Base-by-base conservation (phyloP, 2,888 invertebrate species). In the Tetragnatha montana region DNA sequence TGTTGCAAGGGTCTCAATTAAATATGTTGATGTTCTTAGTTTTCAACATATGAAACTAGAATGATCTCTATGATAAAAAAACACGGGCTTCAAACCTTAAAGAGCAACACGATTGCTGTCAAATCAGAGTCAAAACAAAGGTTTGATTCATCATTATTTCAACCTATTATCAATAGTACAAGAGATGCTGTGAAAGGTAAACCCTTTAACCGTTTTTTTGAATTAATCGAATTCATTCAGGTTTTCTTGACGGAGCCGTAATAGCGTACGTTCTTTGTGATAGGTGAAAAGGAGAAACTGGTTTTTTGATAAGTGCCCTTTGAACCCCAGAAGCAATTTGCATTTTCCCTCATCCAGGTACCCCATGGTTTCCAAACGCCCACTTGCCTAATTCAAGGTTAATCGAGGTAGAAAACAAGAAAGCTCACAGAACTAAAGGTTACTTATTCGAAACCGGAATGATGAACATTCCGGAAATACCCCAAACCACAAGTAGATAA, bases 301-400 rank as follows among this genome's bases (percentile, higher is more conserved):
- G 82, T 82, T 82, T 82, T 35, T 1, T 51, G 21, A 82, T 74
- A 14, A 51, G 60, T 82, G 82, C 82, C 82, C 82, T 82, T 51
- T 82, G 82, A 82, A 14, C 8, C 70, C 70, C 70, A 49, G 12
- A 12, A 8, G 7, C 35, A 81, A 21, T 71, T 69, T 74, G 60
- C 22, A 17, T 14, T 82, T 82, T 74, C 60, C 50, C 49, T 49
- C 22, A 35, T 49, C 51, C 51, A 47, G 73, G 73, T 82, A 74
- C 82, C 74, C 82, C 73, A 60, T 35, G 73, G 82, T 74, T 71
- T 60, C 73, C 22, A 60, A 22, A 82, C 73, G 73, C 82, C 82
- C 73, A 74, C 82, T 82, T 82, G 35, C 60, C 50, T 82, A 73
- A 82, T 51, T 22, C 82, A 82, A 82, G 82, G 82, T 74, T 82